Evolutionary conservation across 2,113 vertebrate genomes (phyloP).

Genomic region (Eulacestoma nigropectus): DNA sequence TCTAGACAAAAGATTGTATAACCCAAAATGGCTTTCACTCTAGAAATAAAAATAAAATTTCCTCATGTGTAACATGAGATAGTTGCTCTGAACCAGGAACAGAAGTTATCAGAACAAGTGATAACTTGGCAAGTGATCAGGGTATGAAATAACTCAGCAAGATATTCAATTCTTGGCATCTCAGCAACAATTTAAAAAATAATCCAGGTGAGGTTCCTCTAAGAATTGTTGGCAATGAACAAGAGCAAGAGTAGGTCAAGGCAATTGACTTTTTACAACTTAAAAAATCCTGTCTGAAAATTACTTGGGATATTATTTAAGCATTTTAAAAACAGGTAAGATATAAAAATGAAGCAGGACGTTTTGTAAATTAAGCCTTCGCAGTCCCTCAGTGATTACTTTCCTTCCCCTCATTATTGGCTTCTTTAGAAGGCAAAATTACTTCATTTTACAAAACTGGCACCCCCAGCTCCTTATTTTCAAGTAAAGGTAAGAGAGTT

Average conservation of each 20-base stretch:
- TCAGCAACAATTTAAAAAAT: not conserved
- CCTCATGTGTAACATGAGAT: not conserved
- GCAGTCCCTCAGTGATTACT: not conserved
- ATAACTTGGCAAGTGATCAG: not conserved
- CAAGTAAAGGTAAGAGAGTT: not conserved
- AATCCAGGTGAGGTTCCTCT: not conserved
- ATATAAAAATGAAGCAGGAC: not conserved
- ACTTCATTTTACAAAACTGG: not conserved
- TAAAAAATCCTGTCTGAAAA: conserved; percentile 14
- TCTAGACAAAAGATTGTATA: not conserved
- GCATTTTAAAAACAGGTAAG: conserved; percentile 14
- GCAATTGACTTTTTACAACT: conserved; percentile 18
- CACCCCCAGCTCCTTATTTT: not conserved
- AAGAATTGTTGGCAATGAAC: not conserved
- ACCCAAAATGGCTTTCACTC: not conserved
- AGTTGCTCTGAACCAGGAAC: not conserved
- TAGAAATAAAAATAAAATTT: not conserved
- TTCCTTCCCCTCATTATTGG: not conserved
- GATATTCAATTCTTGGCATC: not conserved
- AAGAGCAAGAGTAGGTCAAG: conserved; percentile 27
- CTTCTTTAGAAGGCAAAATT: conserved; percentile 45
- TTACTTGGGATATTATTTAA: conserved; percentile 11
- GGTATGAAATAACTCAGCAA: not conserved
- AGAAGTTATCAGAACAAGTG: not conserved
- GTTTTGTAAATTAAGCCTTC: not conserved